These are phyloP conservation scores for Aphelenchoides avenae DNA, from an alignment of 1,140 invertebrate species.

Conservation along the genomic window DNA sequence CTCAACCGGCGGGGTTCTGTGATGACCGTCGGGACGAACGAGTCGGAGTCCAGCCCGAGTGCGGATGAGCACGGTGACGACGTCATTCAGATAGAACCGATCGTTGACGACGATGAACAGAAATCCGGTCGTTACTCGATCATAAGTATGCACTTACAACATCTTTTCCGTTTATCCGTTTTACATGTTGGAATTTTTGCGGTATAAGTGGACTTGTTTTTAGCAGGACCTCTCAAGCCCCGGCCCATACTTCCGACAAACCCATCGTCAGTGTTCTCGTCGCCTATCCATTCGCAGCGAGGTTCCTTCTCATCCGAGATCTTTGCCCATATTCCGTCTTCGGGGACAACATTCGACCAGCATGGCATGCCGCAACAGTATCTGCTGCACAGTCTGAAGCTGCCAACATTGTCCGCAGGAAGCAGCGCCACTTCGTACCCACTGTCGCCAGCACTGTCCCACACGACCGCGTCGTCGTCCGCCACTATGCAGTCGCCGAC, in stretches of 20 bases:
- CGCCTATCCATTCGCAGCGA: constrained; percentile 14
- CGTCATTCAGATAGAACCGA: constrained; percentile 1
- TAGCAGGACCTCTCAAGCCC: constrained; percentile 16
- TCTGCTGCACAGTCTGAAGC: neutral
- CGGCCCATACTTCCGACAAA: constrained; percentile 15
- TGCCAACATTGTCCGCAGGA: neutral
- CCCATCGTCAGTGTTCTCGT: constrained; percentile 13
- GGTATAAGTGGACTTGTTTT: constrained; percentile 3
- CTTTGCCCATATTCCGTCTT: neutral
- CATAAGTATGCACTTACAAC: constrained; percentile 3
- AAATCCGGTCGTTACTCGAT: constrained; percentile 10
- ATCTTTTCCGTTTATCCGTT: constrained; percentile 9
- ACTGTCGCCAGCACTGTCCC: neutral
- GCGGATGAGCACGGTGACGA: constrained; percentile 11
- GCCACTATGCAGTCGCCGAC: too few species aligned
- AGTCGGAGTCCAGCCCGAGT: constrained; percentile 30
- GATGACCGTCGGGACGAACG: constrained; percentile 26
- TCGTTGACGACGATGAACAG: constrained; percentile 13
- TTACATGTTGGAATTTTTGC: neutral
- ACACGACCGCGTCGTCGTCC: neutral
- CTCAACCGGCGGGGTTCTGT: constrained; percentile 34
- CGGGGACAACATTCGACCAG: neutral
- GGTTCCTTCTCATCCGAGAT: constrained; percentile 22
- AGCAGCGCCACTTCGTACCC: neutral
- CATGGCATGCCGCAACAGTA: too few species aligned